These are phyloP conservation scores for Hyles vespertilio DNA, from an alignment of 1,140 invertebrate genomes.

Conservation along the genomic window DNA sequence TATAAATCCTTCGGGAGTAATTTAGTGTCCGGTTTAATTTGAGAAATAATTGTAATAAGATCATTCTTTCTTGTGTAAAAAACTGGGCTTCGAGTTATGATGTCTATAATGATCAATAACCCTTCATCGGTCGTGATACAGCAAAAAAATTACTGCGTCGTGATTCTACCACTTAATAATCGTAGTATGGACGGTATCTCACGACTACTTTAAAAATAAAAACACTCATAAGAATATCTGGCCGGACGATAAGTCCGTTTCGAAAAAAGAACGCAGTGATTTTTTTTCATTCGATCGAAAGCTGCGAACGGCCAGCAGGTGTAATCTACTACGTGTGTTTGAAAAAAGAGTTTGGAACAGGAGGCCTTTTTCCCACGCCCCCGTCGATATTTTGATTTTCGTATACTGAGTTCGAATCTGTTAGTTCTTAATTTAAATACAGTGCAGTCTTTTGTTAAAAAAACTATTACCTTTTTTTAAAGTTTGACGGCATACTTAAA, in stretches of 20 bases:
- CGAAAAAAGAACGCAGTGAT: slow-evolving; percentile 61
- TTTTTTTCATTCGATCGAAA: slow-evolving; percentile 61
- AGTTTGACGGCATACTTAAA: no score
- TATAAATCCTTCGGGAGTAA: slow-evolving; percentile 10
- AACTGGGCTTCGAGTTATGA: slow-evolving; percentile 41
- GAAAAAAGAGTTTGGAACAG: slow-evolving; percentile 64
- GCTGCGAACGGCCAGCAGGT: slow-evolving; percentile 71
- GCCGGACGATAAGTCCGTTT: slow-evolving; percentile 46
- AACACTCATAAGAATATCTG: slow-evolving; percentile 49
- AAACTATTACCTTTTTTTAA: no score
- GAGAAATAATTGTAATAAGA: slow-evolving; percentile 46
- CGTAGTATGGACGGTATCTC: slow-evolving; percentile 60
- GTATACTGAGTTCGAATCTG: slow-evolving; percentile 22
- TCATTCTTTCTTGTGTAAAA: slow-evolving; percentile 32
- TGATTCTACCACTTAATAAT: slow-evolving; percentile 70
- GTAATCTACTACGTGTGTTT: slow-evolving; percentile 68
- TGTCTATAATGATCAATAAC: slow-evolving; percentile 64
- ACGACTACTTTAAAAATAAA: slow-evolving; percentile 68
- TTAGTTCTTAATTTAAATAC: no score
- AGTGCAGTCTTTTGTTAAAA: no score
- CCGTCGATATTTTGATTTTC: slow-evolving; percentile 34
- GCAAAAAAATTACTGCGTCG: slow-evolving; percentile 50
- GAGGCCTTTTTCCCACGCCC: slow-evolving; percentile 72
- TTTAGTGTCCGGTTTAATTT: slow-evolving; percentile 30
- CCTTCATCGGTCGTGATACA: slow-evolving; percentile 51